Evolutionary conservation across 35 echinoderm and acorn worm species (phyloP).

Genomic region (Ophioderma brevispina): DNA sequence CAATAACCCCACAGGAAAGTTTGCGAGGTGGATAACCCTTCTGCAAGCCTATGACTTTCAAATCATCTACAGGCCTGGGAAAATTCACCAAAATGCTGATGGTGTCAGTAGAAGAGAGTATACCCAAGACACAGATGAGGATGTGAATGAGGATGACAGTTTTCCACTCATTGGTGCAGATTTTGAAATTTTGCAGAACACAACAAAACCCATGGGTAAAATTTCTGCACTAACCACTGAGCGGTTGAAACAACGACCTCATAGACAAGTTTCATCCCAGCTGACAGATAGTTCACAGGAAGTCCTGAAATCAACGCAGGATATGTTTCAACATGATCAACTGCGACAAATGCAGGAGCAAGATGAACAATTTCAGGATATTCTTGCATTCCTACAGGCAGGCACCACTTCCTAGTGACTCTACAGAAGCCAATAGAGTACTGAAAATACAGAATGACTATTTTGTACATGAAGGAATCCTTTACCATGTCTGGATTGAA

Average conservation of each 20-base stretch:
- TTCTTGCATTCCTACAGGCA: not conserved
- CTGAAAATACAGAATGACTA: conserved; percentile 14
- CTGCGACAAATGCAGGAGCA: not conserved
- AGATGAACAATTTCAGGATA: not conserved
- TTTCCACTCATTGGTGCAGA: conserved; percentile 21
- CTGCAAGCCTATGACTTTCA: conserved; percentile 31
- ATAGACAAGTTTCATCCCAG: not conserved
- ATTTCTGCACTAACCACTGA: not conserved
- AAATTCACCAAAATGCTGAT: no score
- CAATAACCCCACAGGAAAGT: conserved; percentile 38
- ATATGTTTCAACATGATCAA: not conserved
- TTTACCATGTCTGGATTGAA: conserved; percentile 48
- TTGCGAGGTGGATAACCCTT: conserved; percentile 49
- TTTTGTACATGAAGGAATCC: conserved; percentile 36
- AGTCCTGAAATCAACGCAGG: not conserved
- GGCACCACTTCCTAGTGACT: no score
- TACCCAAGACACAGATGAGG: not conserved
- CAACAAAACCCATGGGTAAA: not conserved
- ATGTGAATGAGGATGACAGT: conserved; percentile 32
- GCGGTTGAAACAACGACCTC: not conserved
- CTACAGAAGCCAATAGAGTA: no score
- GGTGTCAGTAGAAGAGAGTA: conserved; percentile 32
- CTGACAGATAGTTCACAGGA: not conserved
- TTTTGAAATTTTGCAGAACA: not conserved
- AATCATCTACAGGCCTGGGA: conserved; percentile 28